Conservation (phyloP, 2,113 vertebrate genomes). For the Pogonocichla stellata region DNA sequence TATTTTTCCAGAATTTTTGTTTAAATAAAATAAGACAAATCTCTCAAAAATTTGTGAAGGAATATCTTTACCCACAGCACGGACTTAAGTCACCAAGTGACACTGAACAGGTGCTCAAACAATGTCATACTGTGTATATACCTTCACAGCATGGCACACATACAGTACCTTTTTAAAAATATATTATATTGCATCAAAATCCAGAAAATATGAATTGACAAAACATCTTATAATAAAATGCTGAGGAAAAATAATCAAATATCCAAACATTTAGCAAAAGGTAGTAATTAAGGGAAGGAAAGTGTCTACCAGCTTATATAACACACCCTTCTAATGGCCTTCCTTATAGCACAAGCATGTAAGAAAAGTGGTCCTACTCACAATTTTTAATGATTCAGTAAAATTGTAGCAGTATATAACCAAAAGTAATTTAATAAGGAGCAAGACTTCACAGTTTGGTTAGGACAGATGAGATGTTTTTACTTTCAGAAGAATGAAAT, state of each 20-base stretch:
- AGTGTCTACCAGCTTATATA: neutral
- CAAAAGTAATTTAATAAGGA: neutral
- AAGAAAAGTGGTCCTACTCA: neutral
- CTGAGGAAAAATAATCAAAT: neutral
- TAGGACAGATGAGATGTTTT: neutral
- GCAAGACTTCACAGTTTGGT: neutral
- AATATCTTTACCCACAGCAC: neutral
- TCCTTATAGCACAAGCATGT: neutral
- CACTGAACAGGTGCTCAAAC: neutral
- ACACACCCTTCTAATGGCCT: neutral
- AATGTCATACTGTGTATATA: neutral
- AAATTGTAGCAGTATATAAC: neutral
- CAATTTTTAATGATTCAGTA: neutral
- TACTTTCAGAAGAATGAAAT: neutral
- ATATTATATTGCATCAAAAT: neutral
- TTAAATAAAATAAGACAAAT: neutral
- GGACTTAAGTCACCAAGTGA: neutral
- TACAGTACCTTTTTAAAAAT: neutral
- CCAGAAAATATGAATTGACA: neutral
- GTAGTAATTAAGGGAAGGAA: neutral
- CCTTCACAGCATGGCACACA: neutral
- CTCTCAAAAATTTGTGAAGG: neutral
- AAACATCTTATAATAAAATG: neutral
- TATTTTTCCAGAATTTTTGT: neutral
- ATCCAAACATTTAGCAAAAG: neutral